Conservation (phyloP, 2,888 invertebrate genomes). For the Subacronicta megacephala region DNA sequence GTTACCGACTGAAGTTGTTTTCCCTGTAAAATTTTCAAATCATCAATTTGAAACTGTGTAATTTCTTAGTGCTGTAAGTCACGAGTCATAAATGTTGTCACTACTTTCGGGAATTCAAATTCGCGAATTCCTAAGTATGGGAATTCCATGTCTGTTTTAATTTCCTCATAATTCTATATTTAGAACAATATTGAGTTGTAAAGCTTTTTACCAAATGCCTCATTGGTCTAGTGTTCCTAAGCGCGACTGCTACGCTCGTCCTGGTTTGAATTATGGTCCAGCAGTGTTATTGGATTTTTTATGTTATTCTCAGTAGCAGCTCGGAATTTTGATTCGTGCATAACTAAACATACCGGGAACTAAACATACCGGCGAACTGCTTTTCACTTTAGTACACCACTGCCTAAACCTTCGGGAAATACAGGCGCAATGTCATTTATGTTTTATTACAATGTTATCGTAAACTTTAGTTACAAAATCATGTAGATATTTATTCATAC, state of each 20-base stretch:
- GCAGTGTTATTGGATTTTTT: no score
- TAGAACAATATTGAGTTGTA: not conserved
- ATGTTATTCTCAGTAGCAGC: no score
- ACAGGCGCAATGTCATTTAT: no score
- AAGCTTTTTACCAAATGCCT: no score
- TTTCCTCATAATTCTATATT: slow-evolving; percentile 6
- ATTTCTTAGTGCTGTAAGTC: not conserved
- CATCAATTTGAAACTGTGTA: not conserved
- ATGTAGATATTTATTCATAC: not conserved
- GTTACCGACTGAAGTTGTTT: not conserved
- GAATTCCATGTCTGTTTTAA: slow-evolving; percentile 15
- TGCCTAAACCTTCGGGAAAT: no score
- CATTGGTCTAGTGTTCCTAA: no score
- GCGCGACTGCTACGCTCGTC: no score
- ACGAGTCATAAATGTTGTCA: not conserved
- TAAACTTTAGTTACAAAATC: not conserved
- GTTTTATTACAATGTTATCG: not conserved
- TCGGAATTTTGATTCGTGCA: no score
- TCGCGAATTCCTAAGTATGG: not conserved
- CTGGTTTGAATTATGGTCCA: no score
- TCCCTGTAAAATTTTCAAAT: not conserved
- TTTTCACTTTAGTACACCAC: no score
- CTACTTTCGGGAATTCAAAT: not conserved
- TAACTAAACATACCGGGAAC: no score
- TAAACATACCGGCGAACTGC: no score